These are phyloP conservation scores for Siderastrea radians DNA, from an alignment of 92 coral and sea anemone genomes.

Conservation along the genomic window DNA sequence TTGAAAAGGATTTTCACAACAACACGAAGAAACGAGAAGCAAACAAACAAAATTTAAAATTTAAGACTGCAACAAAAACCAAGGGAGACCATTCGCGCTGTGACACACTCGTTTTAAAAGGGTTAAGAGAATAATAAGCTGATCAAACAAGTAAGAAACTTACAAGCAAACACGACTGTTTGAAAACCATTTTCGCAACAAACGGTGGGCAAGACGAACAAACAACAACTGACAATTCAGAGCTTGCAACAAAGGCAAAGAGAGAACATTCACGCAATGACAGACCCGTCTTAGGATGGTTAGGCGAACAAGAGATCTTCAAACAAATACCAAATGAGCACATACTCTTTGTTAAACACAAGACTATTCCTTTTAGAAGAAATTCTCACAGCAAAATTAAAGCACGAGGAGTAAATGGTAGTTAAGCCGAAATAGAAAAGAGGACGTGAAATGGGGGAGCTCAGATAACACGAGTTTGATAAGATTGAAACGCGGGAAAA, in stretches of 20 bases:
- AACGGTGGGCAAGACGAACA: not conserved
- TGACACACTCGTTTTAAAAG: not conserved
- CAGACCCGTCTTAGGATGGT: not conserved
- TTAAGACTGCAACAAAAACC: not conserved
- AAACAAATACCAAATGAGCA: no score
- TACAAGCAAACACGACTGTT: not conserved
- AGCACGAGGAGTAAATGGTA: not conserved
- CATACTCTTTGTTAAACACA: not conserved
- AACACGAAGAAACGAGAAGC: not conserved
- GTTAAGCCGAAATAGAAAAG: not conserved
- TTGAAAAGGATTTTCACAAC: not conserved
- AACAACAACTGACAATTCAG: not conserved
- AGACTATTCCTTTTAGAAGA: not conserved
- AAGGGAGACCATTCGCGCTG: not conserved
- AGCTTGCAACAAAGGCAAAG: not conserved
- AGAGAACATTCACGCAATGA: not conserved
- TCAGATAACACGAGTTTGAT: not conserved
- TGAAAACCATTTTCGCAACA: not conserved
- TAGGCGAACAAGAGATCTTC: no score
- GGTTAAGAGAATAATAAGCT: no score
- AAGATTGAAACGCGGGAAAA: not conserved
- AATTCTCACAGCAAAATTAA: not conserved
- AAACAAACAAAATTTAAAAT: not conserved
- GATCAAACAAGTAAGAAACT: not conserved
- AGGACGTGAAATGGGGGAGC: not conserved